phyloP scores from a whole-genome alignment of 2,888 invertebrate species.

The Parnassius orleans region DNA sequence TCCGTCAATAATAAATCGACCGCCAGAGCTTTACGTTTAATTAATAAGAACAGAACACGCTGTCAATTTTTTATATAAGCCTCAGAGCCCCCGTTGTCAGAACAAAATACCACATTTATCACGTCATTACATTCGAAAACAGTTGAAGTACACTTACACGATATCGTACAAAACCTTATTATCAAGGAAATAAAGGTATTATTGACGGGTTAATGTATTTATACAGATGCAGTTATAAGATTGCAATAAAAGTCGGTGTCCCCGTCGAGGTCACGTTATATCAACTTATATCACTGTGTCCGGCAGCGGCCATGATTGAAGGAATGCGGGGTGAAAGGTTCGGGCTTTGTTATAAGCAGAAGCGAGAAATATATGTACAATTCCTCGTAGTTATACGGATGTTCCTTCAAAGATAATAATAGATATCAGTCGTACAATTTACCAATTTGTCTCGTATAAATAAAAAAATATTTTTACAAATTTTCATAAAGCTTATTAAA shows the following conservation, averaged over 20 bases:
- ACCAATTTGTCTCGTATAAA: too few relatives aligned
- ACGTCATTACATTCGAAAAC: slow-evolving; percentile 12
- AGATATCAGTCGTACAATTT: too few relatives aligned
- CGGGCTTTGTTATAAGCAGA: slow-evolving; percentile 33
- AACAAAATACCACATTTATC: slow-evolving; percentile 14
- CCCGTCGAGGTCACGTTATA: slow-evolving; percentile 39
- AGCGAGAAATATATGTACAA: slow-evolving; percentile 34
- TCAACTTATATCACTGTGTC: slow-evolving; percentile 48
- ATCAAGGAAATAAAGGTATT: slow-evolving; percentile 4
- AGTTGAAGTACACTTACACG: background rate
- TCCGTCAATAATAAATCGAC: slow-evolving; percentile 7
- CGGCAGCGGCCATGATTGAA: slow-evolving; percentile 50
- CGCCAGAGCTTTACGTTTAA: slow-evolving; percentile 4
- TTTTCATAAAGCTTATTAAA: too few relatives aligned
- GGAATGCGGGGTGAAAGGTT: slow-evolving; percentile 60
- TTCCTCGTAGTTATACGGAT: slow-evolving; percentile 23
- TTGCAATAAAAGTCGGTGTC: slow-evolving; percentile 35
- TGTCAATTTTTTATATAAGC: slow-evolving; percentile 16
- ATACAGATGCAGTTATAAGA: slow-evolving; percentile 28
- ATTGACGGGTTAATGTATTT: slow-evolving; percentile 18
- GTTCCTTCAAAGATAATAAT: slow-evolving; percentile 2
- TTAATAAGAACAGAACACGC: slow-evolving; percentile 10
- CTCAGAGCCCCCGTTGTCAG: background rate
- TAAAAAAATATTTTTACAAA: too few relatives aligned
- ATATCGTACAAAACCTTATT: slow-evolving; percentile 1